phyloP scores from a whole-genome alignment of 2,888 invertebrate species.

The Mythimna albipuncta region DNA sequence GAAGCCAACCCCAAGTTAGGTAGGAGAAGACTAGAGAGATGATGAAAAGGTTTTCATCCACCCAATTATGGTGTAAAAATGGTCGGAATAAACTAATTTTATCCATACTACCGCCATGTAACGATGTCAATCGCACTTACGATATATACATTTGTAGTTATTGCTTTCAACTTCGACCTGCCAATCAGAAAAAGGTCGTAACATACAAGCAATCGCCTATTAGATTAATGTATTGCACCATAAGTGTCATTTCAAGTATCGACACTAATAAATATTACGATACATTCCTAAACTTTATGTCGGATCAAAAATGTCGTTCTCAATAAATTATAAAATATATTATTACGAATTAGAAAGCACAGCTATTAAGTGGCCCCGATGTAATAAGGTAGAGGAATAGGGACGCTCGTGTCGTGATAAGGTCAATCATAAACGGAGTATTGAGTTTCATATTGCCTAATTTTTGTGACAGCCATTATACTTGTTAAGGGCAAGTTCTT shows the following conservation, averaged over 20 bases:
- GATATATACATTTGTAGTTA: constrained; percentile 19
- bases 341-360: constrained; percentile 70
- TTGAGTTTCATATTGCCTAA: constrained; percentile 72
- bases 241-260: constrained; percentile 49
- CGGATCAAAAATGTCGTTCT: constrained; percentile 64
- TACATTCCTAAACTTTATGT: constrained; percentile 61
- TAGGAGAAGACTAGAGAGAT: too few species aligned
- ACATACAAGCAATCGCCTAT: constrained; percentile 27
- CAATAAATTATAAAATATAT: constrained; percentile 67
- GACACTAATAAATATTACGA: constrained; percentile 59
- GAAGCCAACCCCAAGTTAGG: too few species aligned
- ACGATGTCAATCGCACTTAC: constrained; percentile 1
- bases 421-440: constrained; percentile 73
- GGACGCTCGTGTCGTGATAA: constrained; percentile 69
- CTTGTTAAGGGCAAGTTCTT: constrained; percentile 51
- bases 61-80: background rate
- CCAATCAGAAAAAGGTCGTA: constrained; percentile 48
- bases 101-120: background rate
- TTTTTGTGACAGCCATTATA: constrained; percentile 62
- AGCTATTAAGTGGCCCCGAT: constrained; percentile 67
- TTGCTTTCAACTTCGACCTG: constrained; percentile 50
- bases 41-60: background rate
- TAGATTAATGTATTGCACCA: constrained; percentile 35
- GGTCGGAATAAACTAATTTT: constrained; percentile 7
- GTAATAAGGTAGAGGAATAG: constrained; percentile 66